Conservation (phyloP, 2,797 vertebrate genomes). For the Helarctos malayanus region DNA sequence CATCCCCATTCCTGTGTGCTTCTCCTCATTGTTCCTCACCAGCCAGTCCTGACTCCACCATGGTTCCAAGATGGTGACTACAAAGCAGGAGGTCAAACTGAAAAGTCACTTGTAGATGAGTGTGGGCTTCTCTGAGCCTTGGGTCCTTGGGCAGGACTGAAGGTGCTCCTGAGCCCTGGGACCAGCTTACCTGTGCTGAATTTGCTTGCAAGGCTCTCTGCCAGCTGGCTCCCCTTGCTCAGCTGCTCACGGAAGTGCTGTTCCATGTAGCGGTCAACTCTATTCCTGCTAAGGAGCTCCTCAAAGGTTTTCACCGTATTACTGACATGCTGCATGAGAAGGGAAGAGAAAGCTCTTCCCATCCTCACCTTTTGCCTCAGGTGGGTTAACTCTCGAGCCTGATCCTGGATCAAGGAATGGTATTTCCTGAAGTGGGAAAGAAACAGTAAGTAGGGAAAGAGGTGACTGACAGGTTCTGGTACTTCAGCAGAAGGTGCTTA, state of each 20-base stretch:
- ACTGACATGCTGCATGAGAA: constrained; percentile 92
- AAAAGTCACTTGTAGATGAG: background rate
- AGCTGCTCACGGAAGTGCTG: constrained; percentile 94
- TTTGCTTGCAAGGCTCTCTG: constrained; percentile 89
- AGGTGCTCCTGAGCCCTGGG: background rate
- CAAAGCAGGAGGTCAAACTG: background rate
- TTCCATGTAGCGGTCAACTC: constrained; percentile 94
- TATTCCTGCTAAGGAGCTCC: constrained; percentile 93
- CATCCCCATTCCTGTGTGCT: background rate
- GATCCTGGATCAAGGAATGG: constrained; percentile 92
- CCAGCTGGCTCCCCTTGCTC: constrained; percentile 90
- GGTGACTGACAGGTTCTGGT: background rate
- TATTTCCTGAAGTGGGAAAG: constrained; percentile 90
- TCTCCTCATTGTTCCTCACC: background rate
- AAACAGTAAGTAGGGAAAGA: background rate
- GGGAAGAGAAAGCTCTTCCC: constrained; percentile 89
- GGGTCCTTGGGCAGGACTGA: background rate
- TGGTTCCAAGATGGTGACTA: background rate
- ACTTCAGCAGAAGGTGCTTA: background rate
- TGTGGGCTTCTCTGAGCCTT: background rate
- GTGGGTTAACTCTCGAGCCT: constrained; percentile 94
- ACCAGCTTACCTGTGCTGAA: constrained; percentile 90
- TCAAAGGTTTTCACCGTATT: constrained; percentile 93
- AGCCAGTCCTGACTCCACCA: background rate
- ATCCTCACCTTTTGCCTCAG: constrained; percentile 93